Percentiles rank a stretch among this genome's conserved stretches.
Evolutionary conservation across 2,113 vertebrate species (phyloP).

Genomic region (Thamnaconus septentrionalis): DNA sequence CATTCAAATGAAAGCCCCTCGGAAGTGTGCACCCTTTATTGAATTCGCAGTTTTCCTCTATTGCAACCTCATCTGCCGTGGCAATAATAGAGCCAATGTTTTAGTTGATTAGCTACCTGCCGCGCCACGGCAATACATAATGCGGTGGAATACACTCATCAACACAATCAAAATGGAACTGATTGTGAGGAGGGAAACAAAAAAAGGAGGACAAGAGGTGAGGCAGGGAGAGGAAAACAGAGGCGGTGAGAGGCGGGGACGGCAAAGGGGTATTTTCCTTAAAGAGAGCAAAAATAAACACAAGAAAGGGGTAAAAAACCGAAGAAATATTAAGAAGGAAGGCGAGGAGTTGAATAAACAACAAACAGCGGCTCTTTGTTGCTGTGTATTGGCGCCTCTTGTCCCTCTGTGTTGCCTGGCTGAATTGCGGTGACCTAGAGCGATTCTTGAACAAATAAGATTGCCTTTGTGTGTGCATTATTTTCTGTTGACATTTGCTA

Average conservation of each 20-base stretch:
- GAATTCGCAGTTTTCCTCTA: slow-evolving; percentile 51
- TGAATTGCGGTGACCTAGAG: slow-evolving; percentile 79
- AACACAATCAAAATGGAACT: slow-evolving; percentile 49
- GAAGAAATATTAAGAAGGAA: slow-evolving; percentile 29
- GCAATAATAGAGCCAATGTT: slow-evolving; percentile 70
- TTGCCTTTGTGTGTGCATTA: slow-evolving; percentile 81
- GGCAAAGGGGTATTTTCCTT: slow-evolving; percentile 28
- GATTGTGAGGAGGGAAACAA: slow-evolving; percentile 59
- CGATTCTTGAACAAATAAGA: slow-evolving; percentile 83
- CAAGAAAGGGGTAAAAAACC: slow-evolving; percentile 3
- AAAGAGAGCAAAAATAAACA: slow-evolving; percentile 17
- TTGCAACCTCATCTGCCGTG: slow-evolving; percentile 52
- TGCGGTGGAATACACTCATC: slow-evolving; percentile 53
- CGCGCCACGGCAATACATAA: slow-evolving; percentile 38
- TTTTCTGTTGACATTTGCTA: slow-evolving; percentile 85
- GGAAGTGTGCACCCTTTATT: slow-evolving; percentile 58
- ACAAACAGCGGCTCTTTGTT: slow-evolving; percentile 24
- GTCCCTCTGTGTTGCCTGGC: slow-evolving; percentile 48
- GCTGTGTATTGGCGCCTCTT: slow-evolving; percentile 37
- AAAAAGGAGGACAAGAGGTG: not conserved
- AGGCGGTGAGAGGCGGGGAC: slow-evolving; percentile 36
- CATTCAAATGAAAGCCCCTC: slow-evolving; percentile 66
- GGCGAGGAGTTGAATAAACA: slow-evolving; percentile 12
- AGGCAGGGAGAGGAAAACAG: not conserved
- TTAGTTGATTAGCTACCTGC: slow-evolving; percentile 73